phyloP scores from a whole-genome alignment of 2,888 invertebrate genomes.

The Spodoptera littoralis region DNA sequence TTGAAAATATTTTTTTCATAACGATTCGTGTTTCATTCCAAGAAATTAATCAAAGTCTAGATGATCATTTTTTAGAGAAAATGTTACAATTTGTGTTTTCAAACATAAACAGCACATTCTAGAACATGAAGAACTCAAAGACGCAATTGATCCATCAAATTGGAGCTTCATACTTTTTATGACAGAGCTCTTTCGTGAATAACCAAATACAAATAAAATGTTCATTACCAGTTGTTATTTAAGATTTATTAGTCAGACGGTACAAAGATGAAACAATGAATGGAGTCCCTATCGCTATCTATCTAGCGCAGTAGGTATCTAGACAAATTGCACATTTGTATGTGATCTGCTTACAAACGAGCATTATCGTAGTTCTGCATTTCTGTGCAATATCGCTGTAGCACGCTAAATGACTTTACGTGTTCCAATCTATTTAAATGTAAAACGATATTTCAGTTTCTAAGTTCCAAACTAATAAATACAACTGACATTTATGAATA shows the following conservation, averaged over 20 bases:
- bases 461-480: conserved; percentile 17
- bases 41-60: too few relatives aligned
- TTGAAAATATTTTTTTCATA: too few relatives aligned
- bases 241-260: conserved; percentile 4
- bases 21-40: too few relatives aligned
- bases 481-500: conserved; percentile 34
- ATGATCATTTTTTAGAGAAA: too few relatives aligned
- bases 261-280: conserved; percentile 31
- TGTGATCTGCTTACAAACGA: conserved; percentile 62
- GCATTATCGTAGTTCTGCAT: conserved; percentile 25
- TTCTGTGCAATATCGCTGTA: conserved; percentile 33
- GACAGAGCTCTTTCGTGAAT: too few relatives aligned
- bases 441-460: conserved; percentile 38
- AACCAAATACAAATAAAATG: too few relatives aligned
- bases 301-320: conserved; percentile 52
- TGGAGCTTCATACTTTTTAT: too few relatives aligned
- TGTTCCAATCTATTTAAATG: conserved; percentile 39
- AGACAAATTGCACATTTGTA: conserved; percentile 65
- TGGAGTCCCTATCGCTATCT: conserved; percentile 35
- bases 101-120: background rate
- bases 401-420: conserved; percentile 42
- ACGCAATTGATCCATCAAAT: too few relatives aligned
- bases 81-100: too few relatives aligned
- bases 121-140: too few relatives aligned
- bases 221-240: background rate